A percentile compares a stretch with the other conserved stretches of the same genome.
Conservation (phyloP, 2,797 vertebrate genomes). For the Phyllotis vaccarum region DNA sequence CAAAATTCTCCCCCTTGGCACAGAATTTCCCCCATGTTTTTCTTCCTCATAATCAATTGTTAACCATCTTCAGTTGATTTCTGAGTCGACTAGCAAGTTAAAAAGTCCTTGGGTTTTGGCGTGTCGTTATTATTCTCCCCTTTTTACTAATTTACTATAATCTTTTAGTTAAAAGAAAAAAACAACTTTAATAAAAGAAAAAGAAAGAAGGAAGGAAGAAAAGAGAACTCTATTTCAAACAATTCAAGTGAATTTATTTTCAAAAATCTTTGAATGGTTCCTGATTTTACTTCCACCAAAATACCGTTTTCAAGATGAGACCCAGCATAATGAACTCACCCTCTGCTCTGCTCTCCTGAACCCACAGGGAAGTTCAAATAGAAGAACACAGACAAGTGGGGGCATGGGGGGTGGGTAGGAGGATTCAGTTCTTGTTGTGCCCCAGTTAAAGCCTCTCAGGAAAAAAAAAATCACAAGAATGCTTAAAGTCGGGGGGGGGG, state of each 20-base stretch:
- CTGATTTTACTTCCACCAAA: slow-evolving; percentile 51
- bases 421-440: background rate
- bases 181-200: background rate
- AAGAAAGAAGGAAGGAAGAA: no score
- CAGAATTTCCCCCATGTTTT: slow-evolving; percentile 54
- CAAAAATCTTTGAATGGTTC: slow-evolving; percentile 18
- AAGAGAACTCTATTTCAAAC: slow-evolving; percentile 13
- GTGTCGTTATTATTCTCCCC: background rate
- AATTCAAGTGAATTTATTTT: slow-evolving; percentile 65
- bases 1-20: slow-evolving; percentile 80
- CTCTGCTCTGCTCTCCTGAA: background rate
- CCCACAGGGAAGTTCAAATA: background rate
- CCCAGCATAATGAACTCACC: background rate
- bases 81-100: background rate
- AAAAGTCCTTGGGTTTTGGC: slow-evolving; percentile 30
- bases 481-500: background rate
- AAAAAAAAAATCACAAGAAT: background rate
- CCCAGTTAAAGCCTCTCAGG: background rate
- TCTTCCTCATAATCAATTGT: slow-evolving; percentile 70
- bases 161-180: slow-evolving; percentile 68
- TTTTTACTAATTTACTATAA: slow-evolving; percentile 46
- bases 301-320: slow-evolving; percentile 55
- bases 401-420: background rate
- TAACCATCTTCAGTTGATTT: slow-evolving; percentile 47
- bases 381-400: background rate